These are phyloP conservation scores for Cyprinus carpio DNA, from an alignment of 2,113 vertebrate genomes.

Conservation along the genomic window DNA sequence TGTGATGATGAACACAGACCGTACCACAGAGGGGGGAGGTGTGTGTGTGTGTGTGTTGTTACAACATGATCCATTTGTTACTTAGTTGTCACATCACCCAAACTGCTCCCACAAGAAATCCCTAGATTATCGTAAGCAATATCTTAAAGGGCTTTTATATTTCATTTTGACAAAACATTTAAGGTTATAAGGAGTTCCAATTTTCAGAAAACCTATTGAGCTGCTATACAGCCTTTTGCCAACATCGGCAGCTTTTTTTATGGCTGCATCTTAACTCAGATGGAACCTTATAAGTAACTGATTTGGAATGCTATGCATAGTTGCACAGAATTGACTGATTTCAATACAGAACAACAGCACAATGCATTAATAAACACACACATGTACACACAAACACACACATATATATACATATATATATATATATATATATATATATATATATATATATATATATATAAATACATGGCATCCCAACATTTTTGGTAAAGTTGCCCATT, in stretches of 20 bases:
- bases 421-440: not conserved
- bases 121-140: not conserved
- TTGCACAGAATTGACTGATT: not conserved
- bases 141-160: constrained; percentile 25
- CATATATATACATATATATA: not conserved
- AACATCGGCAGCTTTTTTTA: constrained; percentile 3
- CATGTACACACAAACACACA: too few relatives aligned
- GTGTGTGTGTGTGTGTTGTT: constrained; percentile 37
- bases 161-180: constrained; percentile 7
- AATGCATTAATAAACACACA: not conserved
- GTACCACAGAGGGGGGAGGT: constrained; percentile 34
- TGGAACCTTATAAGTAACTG: not conserved
- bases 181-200: not conserved
- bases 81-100: constrained; percentile 34
- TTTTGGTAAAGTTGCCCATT: not conserved
- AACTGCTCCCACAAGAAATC: constrained; percentile 30
- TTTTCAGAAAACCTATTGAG: not conserved
- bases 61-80: constrained; percentile 44
- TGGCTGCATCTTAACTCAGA: not conserved
- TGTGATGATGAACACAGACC: constrained; percentile 61
- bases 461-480: not conserved
- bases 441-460: not conserved
- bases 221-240: not conserved
- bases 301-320: not conserved
- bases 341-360: not conserved